phyloP scores from a whole-genome alignment of 2,888 invertebrate species.

The Kryphioiulus occultus region DNA sequence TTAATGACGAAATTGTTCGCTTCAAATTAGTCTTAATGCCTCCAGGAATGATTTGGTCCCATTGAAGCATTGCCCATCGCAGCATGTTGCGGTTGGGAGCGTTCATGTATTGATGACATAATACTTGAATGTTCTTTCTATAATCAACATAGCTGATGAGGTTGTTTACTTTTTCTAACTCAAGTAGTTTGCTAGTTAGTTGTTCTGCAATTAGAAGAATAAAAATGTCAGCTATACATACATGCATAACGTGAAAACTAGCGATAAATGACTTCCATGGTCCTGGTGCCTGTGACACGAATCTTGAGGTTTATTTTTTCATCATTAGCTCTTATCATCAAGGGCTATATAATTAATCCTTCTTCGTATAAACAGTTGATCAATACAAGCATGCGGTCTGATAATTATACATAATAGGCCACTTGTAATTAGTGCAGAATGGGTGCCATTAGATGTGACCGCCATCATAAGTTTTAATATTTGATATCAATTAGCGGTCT shows the following conservation, averaged over 20 bases:
- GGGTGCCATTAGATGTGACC: constrained; percentile 32
- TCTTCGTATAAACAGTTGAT: neutral
- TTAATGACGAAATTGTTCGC: too few relatives aligned
- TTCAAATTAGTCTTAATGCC: neutral
- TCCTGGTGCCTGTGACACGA: neutral
- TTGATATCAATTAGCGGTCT: constrained; percentile 40
- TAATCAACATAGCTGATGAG: too few relatives aligned
- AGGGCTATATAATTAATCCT: neutral
- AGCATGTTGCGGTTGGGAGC: too few relatives aligned
- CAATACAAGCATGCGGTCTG: constrained; percentile 19
- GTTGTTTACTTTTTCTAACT: too few relatives aligned
- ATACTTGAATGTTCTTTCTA: too few relatives aligned
- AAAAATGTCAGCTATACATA: neutral
- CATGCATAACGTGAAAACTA: neutral
- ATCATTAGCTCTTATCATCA: neutral
- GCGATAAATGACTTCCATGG: neutral
- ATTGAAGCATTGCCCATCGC: neutral
- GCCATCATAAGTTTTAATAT: constrained; percentile 40
- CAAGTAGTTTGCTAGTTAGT: neutral
- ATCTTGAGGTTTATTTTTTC: neutral
- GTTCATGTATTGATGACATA: too few relatives aligned
- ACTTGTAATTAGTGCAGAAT: constrained; percentile 28
- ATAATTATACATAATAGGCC: constrained; percentile 21
- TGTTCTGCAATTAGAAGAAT: neutral
- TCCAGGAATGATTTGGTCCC: neutral